Conservation (phyloP, 2,113 vertebrate species). For the Jaculus jaculus region DNA sequence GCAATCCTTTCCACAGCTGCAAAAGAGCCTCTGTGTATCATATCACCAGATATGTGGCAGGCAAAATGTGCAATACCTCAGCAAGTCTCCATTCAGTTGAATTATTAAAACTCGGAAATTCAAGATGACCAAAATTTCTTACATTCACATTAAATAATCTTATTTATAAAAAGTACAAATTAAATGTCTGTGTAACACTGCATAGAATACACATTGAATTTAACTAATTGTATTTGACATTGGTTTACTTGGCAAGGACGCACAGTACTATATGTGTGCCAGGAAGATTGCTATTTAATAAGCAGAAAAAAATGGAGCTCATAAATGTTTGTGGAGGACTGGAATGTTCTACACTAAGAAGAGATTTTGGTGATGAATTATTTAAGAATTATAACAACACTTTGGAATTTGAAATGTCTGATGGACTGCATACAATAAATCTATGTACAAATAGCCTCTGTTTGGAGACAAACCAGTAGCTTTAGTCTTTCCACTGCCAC, state of each 20-base stretch:
- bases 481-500: slow-evolving; percentile 66
- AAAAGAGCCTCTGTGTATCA: slow-evolving; percentile 82
- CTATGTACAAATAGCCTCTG: slow-evolving; percentile 62
- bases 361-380: slow-evolving; percentile 69
- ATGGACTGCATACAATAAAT: slow-evolving; percentile 45
- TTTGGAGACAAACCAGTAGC: slow-evolving; percentile 39
- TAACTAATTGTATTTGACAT: slow-evolving; percentile 71
- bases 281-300: slow-evolving; percentile 78
- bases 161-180: slow-evolving; percentile 52
- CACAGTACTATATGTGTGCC: slow-evolving; percentile 65
- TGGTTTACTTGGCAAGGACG: slow-evolving; percentile 72
- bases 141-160: slow-evolving; percentile 52
- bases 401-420: slow-evolving; percentile 80
- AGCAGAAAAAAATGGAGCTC: slow-evolving; percentile 74
- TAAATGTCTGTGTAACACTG: slow-evolving; percentile 30
- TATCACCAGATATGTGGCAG: slow-evolving; percentile 65
- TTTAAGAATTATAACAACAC: slow-evolving; percentile 76
- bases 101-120: slow-evolving; percentile 48
- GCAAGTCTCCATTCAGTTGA: slow-evolving; percentile 22
- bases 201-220: slow-evolving; percentile 44
- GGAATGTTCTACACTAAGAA: slow-evolving; percentile 79
- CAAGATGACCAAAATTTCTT: slow-evolving; percentile 43
- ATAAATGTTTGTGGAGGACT: slow-evolving; percentile 82
- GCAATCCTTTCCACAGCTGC: slow-evolving; percentile 85
- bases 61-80: slow-evolving; percentile 65